Percentiles rank a stretch among this genome's conserved stretches.
Conservation (phyloP, 2,797 vertebrate species). For the Lepus oiostolus region DNA sequence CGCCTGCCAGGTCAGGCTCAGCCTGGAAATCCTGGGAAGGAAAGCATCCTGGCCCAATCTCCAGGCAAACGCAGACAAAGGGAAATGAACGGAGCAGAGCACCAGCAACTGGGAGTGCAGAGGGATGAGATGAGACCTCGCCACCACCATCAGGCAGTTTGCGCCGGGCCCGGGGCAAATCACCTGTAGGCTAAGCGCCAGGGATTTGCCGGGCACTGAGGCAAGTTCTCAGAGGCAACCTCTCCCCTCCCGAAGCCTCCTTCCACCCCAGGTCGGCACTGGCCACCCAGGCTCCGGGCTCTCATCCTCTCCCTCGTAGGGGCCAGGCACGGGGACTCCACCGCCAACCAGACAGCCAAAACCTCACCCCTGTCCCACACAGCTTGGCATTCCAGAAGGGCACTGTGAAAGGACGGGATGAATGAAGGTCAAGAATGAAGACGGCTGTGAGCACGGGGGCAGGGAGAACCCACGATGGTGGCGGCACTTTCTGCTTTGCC, state of each 20-base stretch:
- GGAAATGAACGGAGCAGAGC: neutral
- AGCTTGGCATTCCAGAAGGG: neutral
- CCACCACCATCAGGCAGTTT: too few species aligned
- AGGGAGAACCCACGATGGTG: too few species aligned
- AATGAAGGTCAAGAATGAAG: neutral
- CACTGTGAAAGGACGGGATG: neutral
- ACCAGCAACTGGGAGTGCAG: neutral
- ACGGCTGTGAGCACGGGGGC: neutral
- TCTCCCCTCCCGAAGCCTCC: neutral
- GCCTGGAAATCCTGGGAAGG: slow-evolving; percentile 17
- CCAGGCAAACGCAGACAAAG: neutral
- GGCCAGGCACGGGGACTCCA: neutral
- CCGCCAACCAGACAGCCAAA: neutral
- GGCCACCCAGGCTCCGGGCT: neutral
- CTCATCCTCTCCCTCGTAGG: too few species aligned
- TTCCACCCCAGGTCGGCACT: neutral
- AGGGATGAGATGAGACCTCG: neutral
- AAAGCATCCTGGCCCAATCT: neutral
- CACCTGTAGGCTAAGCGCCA: neutral
- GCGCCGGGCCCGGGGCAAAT: neutral
- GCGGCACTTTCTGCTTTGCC: neutral
- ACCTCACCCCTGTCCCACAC: neutral
- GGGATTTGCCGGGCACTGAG: neutral
- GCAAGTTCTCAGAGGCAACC: neutral
- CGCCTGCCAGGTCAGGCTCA: neutral